Conservation (phyloP, 2,888 invertebrate genomes). For the Acheta domesticus region DNA sequence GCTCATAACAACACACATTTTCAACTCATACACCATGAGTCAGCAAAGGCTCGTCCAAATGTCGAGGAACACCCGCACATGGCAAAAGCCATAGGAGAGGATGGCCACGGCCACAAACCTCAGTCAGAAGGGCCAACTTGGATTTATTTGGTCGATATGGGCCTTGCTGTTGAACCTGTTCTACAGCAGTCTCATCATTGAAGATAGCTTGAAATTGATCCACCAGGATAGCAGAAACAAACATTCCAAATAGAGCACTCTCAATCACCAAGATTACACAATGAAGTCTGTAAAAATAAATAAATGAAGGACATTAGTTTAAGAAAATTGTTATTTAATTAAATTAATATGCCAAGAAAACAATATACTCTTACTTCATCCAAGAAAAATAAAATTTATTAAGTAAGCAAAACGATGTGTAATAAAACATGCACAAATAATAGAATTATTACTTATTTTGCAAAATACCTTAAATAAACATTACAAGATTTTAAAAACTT, state of each 20-base stretch:
- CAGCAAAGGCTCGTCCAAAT: conserved; percentile 46
- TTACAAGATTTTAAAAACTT: no score
- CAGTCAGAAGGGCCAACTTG: conserved; percentile 62
- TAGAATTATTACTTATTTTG: no score
- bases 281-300: conserved; percentile 64
- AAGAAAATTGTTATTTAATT: background rate
- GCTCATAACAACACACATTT: background rate
- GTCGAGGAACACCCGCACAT: conserved; percentile 54
- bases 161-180: conserved; percentile 67
- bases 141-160: conserved; percentile 58
- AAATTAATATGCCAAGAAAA: background rate
- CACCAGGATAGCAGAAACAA: conserved; percentile 80
- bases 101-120: conserved; percentile 75
- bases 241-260: conserved; percentile 80
- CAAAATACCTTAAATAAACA: no score
- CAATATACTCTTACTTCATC: no score
- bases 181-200: conserved; percentile 79
- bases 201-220: conserved; percentile 83
- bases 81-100: conserved; percentile 70
- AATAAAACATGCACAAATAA: no score
- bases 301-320: background rate
- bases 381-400: no score
- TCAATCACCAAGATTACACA: conserved; percentile 77
- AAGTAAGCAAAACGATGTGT: no score
- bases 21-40: conserved; percentile 47